Percentiles rank a stretch among this genome's conserved stretches.
phyloP scores from a whole-genome alignment of 2,888 invertebrate genomes.

The Polydrusus tereticollis region DNA sequence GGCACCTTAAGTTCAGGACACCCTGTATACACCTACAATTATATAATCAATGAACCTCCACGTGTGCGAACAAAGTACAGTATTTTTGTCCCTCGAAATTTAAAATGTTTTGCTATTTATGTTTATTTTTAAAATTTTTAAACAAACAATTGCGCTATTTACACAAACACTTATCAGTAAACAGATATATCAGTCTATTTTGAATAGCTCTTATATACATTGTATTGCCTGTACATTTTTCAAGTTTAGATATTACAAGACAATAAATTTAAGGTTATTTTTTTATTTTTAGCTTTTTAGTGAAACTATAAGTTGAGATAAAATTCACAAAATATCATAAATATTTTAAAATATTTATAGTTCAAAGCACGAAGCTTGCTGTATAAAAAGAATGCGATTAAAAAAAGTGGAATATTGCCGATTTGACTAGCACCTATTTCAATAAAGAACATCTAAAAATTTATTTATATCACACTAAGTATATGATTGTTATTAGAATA shows the following conservation, averaged over 20 bases:
- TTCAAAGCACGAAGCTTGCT: too few species aligned
- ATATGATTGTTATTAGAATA: too few species aligned
- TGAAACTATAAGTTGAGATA: too few species aligned
- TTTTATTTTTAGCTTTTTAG: not conserved
- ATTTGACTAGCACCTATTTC: too few species aligned
- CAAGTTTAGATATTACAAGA: not conserved
- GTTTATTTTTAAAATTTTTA: slow-evolving; percentile 45
- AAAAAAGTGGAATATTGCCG: too few species aligned
- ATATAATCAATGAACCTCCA: not conserved
- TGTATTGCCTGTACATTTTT: not conserved
- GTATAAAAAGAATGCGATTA: too few species aligned
- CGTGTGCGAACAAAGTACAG: slow-evolving; percentile 34
- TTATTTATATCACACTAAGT: too few species aligned
- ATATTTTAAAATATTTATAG: too few species aligned
- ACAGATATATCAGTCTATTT: slow-evolving; percentile 29
- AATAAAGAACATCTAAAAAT: too few species aligned
- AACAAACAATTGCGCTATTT: slow-evolving; percentile 40
- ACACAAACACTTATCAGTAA: slow-evolving; percentile 40
- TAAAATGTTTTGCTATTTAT: slow-evolving; percentile 43
- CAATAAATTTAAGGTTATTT: not conserved
- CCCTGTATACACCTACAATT: not conserved
- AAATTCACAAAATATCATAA: too few species aligned
- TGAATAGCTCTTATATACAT: slow-evolving; percentile 24
- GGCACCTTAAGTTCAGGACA: too few species aligned
- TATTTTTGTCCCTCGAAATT: slow-evolving; percentile 28